Conservation (phyloP, 2,797 vertebrate species). For the Carapus acus region DNA sequence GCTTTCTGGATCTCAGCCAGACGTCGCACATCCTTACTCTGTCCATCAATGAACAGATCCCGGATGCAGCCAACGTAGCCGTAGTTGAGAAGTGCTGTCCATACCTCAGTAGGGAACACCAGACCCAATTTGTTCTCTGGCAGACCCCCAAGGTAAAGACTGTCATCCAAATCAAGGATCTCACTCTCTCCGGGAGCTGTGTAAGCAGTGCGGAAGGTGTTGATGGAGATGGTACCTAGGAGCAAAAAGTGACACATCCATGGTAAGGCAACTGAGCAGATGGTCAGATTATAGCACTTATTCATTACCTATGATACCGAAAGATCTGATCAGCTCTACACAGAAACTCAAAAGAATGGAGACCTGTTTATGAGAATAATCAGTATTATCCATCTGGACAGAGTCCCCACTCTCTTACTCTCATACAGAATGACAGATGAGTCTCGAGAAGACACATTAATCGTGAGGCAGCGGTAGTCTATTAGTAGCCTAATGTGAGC, state of each 20-base stretch:
- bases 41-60: slow-evolving; percentile 96
- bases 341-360: slow-evolving; percentile 28
- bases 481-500: slow-evolving; percentile 69
- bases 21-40: slow-evolving; percentile 94
- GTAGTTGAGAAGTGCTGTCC: slow-evolving; percentile 96
- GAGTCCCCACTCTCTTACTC: slow-evolving; percentile 61
- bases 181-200: slow-evolving; percentile 96
- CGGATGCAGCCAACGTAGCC: slow-evolving; percentile 97
- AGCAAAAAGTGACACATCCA: slow-evolving; percentile 12
- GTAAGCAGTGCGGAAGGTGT: slow-evolving; percentile 89
- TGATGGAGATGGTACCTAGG: slow-evolving; percentile 94
- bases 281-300: slow-evolving; percentile 7
- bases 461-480: slow-evolving; percentile 61
- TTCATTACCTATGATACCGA: slow-evolving; percentile 8
- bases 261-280: slow-evolving; percentile 4
- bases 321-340: background rate
- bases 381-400: slow-evolving; percentile 63
- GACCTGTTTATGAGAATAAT: slow-evolving; percentile 55
- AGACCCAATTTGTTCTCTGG: slow-evolving; percentile 93
- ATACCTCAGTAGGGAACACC: slow-evolving; percentile 94
- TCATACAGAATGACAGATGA: slow-evolving; percentile 69
- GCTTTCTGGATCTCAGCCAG: slow-evolving; percentile 94
- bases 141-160: slow-evolving; percentile 91
- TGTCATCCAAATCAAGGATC: slow-evolving; percentile 94
- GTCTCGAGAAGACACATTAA: slow-evolving; percentile 66